phyloP scores from a whole-genome alignment of 1,140 invertebrate species.

The Bombus turneri region DNA sequence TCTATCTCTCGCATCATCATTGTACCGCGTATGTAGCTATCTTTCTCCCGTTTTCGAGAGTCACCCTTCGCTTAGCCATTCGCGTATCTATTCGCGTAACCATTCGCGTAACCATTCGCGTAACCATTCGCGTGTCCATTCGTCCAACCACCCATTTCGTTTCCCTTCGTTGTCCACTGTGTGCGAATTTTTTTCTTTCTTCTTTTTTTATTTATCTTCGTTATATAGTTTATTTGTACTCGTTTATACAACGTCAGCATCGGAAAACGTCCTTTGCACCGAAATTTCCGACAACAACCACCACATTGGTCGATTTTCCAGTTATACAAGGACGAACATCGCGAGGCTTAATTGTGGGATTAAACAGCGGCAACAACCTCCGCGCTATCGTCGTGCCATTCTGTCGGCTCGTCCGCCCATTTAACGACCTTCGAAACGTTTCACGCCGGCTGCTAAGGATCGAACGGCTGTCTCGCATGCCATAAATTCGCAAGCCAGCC shows the following conservation, averaged over 20 bases:
- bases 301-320: background rate
- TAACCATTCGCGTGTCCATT: conserved; percentile 24
- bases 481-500: conserved; percentile 25
- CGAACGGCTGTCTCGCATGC: background rate
- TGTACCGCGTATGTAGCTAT: too few relatives aligned
- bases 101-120: conserved; percentile 13
- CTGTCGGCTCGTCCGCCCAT: background rate
- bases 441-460: background rate
- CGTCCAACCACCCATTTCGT: background rate
- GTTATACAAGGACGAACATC: background rate
- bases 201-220: conserved; percentile 39
- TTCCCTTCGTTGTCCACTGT: background rate
- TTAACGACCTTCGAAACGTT: conserved; percentile 22
- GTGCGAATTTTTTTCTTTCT: background rate
- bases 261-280: background rate
- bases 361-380: background rate
- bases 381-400: background rate
- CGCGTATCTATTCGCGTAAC: conserved; percentile 17
- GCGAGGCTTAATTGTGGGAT: conserved; percentile 21
- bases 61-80: conserved; percentile 12
- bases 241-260: background rate
- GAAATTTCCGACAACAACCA: background rate
- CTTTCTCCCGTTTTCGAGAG: background rate
- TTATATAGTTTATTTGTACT: conserved; percentile 46
- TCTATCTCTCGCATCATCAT: conserved; percentile 49